Evolutionary conservation across 2,113 vertebrate species (phyloP).

Genomic region (Amblyornis subalaris): DNA sequence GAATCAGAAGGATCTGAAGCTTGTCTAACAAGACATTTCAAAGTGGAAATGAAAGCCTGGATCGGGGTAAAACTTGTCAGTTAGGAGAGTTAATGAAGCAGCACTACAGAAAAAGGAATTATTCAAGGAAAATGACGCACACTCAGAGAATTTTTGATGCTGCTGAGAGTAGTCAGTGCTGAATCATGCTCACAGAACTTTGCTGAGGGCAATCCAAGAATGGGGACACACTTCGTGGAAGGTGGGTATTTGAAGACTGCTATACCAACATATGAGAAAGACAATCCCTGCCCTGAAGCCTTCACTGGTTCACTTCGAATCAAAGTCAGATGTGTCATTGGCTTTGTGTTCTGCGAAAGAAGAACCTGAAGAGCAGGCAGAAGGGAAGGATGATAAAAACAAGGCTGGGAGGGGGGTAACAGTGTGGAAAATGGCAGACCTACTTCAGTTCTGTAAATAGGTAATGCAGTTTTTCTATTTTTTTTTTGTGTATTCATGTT

Average conservation of each 20-base stretch:
- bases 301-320: background rate
- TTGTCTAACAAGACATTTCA: slow-evolving; percentile 68
- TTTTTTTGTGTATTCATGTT: background rate
- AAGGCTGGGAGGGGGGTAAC: background rate
- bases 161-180: slow-evolving; percentile 11
- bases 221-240: background rate
- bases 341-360: background rate
- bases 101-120: slow-evolving; percentile 44
- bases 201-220: background rate
- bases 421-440: background rate
- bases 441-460: background rate
- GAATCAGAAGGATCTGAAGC: slow-evolving; percentile 42
- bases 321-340: background rate
- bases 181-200: slow-evolving; percentile 13
- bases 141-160: slow-evolving; percentile 31
- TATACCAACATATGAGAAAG: background rate
- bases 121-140: slow-evolving; percentile 59
- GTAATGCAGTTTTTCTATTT: background rate
- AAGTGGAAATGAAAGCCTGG: slow-evolving; percentile 59
- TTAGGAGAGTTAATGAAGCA: slow-evolving; percentile 61
- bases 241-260: background rate
- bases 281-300: background rate
- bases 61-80: slow-evolving; percentile 58
- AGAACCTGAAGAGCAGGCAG: background rate
- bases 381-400: background rate